These are phyloP conservation scores for Penaeus japonicus DNA, from an alignment of 1,140 invertebrate genomes.

Conservation along the genomic window DNA sequence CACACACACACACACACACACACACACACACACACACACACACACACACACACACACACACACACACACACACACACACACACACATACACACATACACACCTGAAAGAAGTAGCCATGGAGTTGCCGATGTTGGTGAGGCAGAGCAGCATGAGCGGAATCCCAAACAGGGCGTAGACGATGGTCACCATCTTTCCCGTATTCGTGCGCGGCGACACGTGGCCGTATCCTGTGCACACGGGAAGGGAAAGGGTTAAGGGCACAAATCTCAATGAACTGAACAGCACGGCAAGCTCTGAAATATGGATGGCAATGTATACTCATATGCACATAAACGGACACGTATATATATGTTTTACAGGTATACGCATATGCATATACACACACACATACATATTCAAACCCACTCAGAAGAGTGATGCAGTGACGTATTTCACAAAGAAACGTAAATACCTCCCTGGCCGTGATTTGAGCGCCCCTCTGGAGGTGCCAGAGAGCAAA, in stretches of 20 bases:
- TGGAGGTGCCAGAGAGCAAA: too few relatives aligned
- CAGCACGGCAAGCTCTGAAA: background rate
- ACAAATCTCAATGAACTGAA: background rate
- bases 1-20: too few relatives aligned
- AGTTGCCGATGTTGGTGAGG: constrained; percentile 83
- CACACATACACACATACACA: background rate
- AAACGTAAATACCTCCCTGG: too few relatives aligned
- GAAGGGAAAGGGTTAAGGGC: background rate
- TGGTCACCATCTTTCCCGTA: constrained; percentile 82
- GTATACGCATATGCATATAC: background rate
- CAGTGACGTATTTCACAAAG: too few relatives aligned
- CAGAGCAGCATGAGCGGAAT: constrained; percentile 88
- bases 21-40: too few relatives aligned
- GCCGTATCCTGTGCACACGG: constrained; percentile 74
- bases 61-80: background rate
- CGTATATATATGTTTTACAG: background rate
- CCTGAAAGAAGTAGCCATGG: constrained; percentile 78
- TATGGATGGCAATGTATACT: background rate
- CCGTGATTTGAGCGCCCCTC: too few relatives aligned
- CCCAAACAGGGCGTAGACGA: constrained; percentile 83
- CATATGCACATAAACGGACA: background rate
- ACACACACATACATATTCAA: background rate
- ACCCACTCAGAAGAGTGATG: too few relatives aligned
- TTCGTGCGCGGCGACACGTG: constrained; percentile 80
- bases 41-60: too few relatives aligned